Percentiles rank a stretch among this genome's conserved stretches.
phyloP scores from a whole-genome alignment of 2,797 vertebrate species.

The Delichon dasypus region DNA sequence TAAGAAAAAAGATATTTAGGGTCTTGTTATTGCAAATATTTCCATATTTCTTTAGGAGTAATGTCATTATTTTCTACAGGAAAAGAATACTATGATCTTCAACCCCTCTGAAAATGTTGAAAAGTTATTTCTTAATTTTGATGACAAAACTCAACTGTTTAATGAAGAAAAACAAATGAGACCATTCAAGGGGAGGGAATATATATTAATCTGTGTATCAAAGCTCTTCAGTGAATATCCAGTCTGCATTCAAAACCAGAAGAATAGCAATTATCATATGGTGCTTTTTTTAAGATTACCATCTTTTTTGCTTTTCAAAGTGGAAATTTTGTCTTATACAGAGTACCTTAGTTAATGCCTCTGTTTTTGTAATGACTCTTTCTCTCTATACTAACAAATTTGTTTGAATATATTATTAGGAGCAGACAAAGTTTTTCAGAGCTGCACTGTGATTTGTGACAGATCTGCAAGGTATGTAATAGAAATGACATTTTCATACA shows the following conservation, averaged over 20 bases:
- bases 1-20: not conserved
- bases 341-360: not conserved
- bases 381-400: slow-evolving; percentile 70
- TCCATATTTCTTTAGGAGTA: not conserved
- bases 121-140: not conserved
- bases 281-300: not conserved
- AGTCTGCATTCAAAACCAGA: not conserved
- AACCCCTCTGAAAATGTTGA: not conserved
- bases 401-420: slow-evolving; percentile 72
- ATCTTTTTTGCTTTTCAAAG: not conserved
- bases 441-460: slow-evolving; percentile 70
- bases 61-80: not conserved
- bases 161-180: not conserved
- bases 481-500: not conserved
- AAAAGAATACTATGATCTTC: not conserved
- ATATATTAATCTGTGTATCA: not conserved
- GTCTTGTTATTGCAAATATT: not conserved
- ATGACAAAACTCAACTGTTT: not conserved
- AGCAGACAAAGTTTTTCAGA: slow-evolving; percentile 64
- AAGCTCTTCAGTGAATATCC: not conserved
- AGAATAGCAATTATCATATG: not conserved
- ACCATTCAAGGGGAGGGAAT: not conserved
- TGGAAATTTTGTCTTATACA: not conserved
- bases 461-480: slow-evolving; percentile 74
- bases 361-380: slow-evolving; percentile 20